Conservation (phyloP, 1,140 invertebrate species). For the Neodiprion virginianus region DNA sequence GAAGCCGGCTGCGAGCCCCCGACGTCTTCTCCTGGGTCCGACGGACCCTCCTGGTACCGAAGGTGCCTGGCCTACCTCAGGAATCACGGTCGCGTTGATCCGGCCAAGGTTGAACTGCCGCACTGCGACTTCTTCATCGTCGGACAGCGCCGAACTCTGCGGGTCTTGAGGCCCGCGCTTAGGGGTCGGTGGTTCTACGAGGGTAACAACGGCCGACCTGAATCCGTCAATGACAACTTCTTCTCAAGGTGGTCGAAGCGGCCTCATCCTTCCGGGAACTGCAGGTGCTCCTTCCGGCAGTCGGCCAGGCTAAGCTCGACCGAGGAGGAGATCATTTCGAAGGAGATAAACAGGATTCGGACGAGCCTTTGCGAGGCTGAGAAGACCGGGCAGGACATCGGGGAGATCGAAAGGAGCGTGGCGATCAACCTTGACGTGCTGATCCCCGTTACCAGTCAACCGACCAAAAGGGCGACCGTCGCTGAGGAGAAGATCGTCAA, state of each 20-base stretch:
- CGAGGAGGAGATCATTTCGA: slow-evolving; percentile 46
- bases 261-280: slow-evolving; percentile 54
- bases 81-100: slow-evolving; percentile 49
- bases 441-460: neutral
- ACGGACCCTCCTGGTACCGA: slow-evolving; percentile 40
- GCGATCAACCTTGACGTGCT: slow-evolving; percentile 38
- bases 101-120: slow-evolving; percentile 45
- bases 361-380: slow-evolving; percentile 53
- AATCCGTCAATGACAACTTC: slow-evolving; percentile 57
- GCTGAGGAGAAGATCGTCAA: slow-evolving; percentile 41
- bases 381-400: slow-evolving; percentile 38
- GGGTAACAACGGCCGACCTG: slow-evolving; percentile 40
- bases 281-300: slow-evolving; percentile 53
- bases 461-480: slow-evolving; percentile 6
- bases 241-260: slow-evolving; percentile 50
- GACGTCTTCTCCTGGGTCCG: too few relatives aligned
- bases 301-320: slow-evolving; percentile 40
- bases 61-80: slow-evolving; percentile 47
- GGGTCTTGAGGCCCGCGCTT: slow-evolving; percentile 44
- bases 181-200: slow-evolving; percentile 47
- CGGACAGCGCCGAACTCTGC: slow-evolving; percentile 47
- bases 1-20: neutral
- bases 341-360: slow-evolving; percentile 51
- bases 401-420: slow-evolving; percentile 47
- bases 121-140: slow-evolving; percentile 56